Percentiles rank a stretch among this genome's conserved stretches.
Conservation (phyloP, 1,140 invertebrate species). For the Eriosoma lanigerum region DNA sequence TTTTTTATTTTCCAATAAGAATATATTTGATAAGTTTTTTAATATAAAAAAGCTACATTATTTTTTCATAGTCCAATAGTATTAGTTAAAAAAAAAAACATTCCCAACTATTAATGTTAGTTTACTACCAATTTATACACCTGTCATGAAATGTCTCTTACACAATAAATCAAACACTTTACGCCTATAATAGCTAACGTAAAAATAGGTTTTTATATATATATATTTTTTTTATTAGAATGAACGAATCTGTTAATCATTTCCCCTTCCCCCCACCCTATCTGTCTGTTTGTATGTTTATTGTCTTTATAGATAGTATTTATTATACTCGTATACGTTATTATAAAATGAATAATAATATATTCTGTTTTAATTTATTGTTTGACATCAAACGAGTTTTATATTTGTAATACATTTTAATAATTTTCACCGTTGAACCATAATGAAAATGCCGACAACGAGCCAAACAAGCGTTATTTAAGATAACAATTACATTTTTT, state of each 20-base stretch:
- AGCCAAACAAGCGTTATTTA: background rate
- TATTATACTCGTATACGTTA: too few species aligned
- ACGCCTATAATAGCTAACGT: slow-evolving; percentile 3
- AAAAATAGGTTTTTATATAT: slow-evolving; percentile 18
- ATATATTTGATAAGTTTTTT: slow-evolving; percentile 30
- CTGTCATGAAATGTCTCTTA: background rate
- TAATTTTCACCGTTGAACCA: background rate
- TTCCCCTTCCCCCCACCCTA: too few species aligned
- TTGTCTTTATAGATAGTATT: background rate
- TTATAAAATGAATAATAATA: too few species aligned
- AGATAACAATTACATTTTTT: too few species aligned
- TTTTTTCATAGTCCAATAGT: too few species aligned
- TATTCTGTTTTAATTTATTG: slow-evolving; percentile 2
- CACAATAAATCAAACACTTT: slow-evolving; percentile 18
- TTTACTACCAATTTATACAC: slow-evolving; percentile 15
- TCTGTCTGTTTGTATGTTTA: background rate
- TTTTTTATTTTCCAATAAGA: slow-evolving; percentile 14
- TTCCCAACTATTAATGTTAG: slow-evolving; percentile 27
- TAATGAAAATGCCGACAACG: background rate
- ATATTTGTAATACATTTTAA: background rate
- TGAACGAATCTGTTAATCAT: slow-evolving; percentile 10
- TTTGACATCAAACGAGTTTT: slow-evolving; percentile 23
- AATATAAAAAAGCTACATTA: too few species aligned
- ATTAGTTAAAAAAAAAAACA: too few species aligned
- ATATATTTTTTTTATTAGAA: background rate